Percentiles rank a stretch among this genome's conserved stretches.
Conservation (phyloP, 2,888 invertebrate species). For the Spodoptera exigua region DNA sequence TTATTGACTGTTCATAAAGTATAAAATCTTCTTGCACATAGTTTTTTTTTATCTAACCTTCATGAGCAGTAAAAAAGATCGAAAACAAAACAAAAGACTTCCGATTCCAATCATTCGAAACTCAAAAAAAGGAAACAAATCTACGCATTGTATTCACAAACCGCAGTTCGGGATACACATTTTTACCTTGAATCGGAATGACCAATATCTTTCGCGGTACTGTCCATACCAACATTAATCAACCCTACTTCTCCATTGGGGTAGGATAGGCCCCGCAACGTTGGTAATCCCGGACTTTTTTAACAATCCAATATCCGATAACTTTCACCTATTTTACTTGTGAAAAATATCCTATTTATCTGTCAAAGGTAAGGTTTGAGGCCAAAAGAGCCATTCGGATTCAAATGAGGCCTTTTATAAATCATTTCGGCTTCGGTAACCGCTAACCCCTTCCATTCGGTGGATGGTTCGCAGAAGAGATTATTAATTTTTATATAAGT, state of each 20-base stretch:
- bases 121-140: neutral
- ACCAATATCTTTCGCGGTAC: slow-evolving; percentile 21
- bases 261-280: slow-evolving; percentile 19
- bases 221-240: slow-evolving; percentile 39
- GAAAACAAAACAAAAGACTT: no score
- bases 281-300: slow-evolving; percentile 39
- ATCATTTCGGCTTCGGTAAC: slow-evolving; percentile 80
- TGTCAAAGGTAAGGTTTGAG: slow-evolving; percentile 49
- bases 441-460: slow-evolving; percentile 70
- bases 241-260: slow-evolving; percentile 25
- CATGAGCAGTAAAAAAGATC: no score
- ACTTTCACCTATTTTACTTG: slow-evolving; percentile 54
- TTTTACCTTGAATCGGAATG: slow-evolving; percentile 28
- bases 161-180: slow-evolving; percentile 5
- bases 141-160: no score
- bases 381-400: slow-evolving; percentile 80
- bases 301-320: slow-evolving; percentile 48
- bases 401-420: slow-evolving; percentile 86
- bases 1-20: no score
- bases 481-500: slow-evolving; percentile 4
- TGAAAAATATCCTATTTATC: slow-evolving; percentile 61
- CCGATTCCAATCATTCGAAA: neutral
- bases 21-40: no score
- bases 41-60: no score
- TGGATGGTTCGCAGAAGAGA: slow-evolving; percentile 59